Evolutionary conservation across 2,797 vertebrate species (phyloP).

Genomic region (Heteromormyrus szaboi): DNA sequence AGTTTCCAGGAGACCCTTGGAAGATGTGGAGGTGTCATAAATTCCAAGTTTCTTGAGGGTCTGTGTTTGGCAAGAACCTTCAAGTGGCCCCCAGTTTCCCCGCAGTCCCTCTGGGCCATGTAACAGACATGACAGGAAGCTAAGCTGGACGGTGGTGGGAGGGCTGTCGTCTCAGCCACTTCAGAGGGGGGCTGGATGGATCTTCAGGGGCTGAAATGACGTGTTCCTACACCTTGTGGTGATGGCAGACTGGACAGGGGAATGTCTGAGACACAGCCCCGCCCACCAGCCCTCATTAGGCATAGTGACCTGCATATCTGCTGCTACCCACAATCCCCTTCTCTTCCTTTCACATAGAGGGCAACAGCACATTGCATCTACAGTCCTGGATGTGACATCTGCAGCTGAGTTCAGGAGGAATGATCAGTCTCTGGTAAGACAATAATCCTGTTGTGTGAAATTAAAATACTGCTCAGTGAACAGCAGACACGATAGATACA

Average conservation of each 20-base stretch:
- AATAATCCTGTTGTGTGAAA: neutral
- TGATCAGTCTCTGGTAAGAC: neutral
- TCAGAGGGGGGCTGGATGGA: neutral
- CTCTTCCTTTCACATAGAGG: neutral
- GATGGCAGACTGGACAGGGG: neutral
- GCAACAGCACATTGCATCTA: neutral
- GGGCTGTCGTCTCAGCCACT: neutral
- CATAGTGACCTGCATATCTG: neutral
- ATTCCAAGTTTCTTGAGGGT: neutral
- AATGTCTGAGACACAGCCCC: neutral
- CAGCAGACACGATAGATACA: neutral
- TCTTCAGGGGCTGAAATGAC: neutral
- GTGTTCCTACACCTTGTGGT: neutral
- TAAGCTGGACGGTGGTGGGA: neutral
- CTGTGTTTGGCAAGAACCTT: neutral
- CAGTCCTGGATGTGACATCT: neutral
- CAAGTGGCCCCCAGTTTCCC: neutral
- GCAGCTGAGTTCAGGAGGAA: neutral
- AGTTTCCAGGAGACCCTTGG: neutral
- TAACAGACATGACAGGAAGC: neutral
- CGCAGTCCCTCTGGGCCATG: neutral
- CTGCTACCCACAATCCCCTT: neutral
- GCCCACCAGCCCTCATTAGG: neutral
- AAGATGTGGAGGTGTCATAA: neutral
- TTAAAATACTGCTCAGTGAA: neutral